Evolutionary conservation across 1,140 invertebrate species (phyloP), one percentile per base, ranked within the genome.

Genomic region (Conus betulinus): DNA sequence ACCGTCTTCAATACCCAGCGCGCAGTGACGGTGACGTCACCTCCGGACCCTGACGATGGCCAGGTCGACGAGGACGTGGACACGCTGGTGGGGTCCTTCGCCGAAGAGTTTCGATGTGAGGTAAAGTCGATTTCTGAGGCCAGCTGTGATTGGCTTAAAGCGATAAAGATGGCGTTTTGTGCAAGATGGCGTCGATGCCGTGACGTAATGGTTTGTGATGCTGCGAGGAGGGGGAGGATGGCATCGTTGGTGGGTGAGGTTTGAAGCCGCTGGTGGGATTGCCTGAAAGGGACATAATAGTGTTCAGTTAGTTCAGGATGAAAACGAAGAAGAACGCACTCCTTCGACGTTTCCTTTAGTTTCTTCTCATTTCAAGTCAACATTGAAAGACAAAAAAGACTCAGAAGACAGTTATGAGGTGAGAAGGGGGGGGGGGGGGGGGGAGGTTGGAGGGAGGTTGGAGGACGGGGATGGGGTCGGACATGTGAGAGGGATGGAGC

Each of bases 161-260:
- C 13, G 79, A 81, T 0, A 51, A 53, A 2, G 79, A 53, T 53
- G 79, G 13, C 51, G 79, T 53, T 51, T 81, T 81, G 51, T 81
- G 79, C 39, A 81, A 81, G 79, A 81, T 81, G 79, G 79, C 79
- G 79, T 81, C 79, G 23, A 81, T 81, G 79, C 79, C 25, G 51
- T 81, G 79, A 55, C 79, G 79, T 20, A 81, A 17, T 17, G 79
- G 79, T 52, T 81, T 52, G 4, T 23, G 57, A 11, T 78, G 25
- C 76, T 53, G 79, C 53, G 79, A 53, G 13, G 79, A 23, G 8
- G 39, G 17, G 0, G 20, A 10, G 51, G 79, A 81, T 3, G 39
- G 39, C 39, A 53, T 53, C 13, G 15, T 71, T 13, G 67, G 23
- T 23, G 67, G 11, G 15, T 13, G 20, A n/a, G 67, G 6, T 23